A percentile compares a stretch with the other conserved stretches of the same genome.
phyloP scores from a whole-genome alignment of 2,113 vertebrate genomes.

The Ramphastos sulfuratus region DNA sequence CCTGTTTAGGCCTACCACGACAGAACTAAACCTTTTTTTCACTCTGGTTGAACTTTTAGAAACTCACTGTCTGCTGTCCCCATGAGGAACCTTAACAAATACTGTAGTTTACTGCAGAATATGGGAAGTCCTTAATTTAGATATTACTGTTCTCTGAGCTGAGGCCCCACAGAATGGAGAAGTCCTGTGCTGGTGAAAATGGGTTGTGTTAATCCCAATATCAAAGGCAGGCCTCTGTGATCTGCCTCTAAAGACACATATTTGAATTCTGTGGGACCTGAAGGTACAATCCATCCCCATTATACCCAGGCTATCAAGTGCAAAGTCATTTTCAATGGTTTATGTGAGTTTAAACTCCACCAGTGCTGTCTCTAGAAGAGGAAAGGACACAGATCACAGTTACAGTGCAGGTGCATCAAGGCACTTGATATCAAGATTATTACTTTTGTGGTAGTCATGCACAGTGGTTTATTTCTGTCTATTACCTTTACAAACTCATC shows the following conservation, averaged over 20 bases:
- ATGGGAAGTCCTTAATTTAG: neutral
- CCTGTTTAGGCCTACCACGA: no score
- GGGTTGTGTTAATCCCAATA: neutral
- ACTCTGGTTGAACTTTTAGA: neutral
- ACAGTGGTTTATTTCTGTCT: neutral
- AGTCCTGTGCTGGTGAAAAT: neutral
- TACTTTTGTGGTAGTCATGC: neutral
- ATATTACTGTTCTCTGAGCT: neutral
- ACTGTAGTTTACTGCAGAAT: neutral
- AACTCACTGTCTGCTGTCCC: neutral
- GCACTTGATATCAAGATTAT: neutral
- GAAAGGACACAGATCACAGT: neutral
- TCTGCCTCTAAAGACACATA: neutral
- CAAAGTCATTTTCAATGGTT: neutral
- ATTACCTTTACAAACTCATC: neutral
- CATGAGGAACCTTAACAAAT: neutral
- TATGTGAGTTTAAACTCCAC: neutral
- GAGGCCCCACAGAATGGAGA: neutral
- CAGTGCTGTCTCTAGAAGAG: neutral
- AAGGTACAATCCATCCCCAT: neutral
- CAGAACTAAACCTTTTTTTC: neutral
- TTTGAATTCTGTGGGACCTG: neutral
- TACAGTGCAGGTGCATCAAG: neutral
- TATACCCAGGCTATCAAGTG: neutral
- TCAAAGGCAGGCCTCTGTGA: neutral